Evolutionary conservation across 2,888 invertebrate species (phyloP).

Genomic region (Cryptocephalus primarius): DNA sequence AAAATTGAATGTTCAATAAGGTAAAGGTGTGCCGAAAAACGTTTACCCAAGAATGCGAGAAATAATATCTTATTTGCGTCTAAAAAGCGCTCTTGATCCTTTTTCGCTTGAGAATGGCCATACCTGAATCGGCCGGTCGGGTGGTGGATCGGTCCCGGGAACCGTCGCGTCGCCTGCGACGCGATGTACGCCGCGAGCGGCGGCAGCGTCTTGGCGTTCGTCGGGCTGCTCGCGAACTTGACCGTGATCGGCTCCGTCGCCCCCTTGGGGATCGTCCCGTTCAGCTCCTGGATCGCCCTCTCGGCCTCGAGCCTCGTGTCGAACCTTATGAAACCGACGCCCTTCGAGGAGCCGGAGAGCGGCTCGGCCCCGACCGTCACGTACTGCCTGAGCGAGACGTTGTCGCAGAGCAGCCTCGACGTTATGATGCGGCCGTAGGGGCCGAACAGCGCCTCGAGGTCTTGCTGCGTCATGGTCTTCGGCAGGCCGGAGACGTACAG

Average conservation of each 20-base stretch:
- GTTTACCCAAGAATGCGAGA: too few species aligned
- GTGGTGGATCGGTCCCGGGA: slow-evolving; percentile 37
- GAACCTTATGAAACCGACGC: slow-evolving; percentile 84
- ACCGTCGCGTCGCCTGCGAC: slow-evolving; percentile 64
- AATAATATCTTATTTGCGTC: too few species aligned
- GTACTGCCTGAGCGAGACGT: too few species aligned
- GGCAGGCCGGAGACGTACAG: slow-evolving; percentile 91
- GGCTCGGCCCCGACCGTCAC: too few species aligned
- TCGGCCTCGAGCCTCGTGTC: slow-evolving; percentile 83
- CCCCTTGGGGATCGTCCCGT: slow-evolving; percentile 46
- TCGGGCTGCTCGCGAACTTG: slow-evolving; percentile 85
- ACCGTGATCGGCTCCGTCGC: slow-evolving; percentile 79
- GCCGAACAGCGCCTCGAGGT: too few species aligned
- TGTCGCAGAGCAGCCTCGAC: too few species aligned
- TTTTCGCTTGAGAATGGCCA: too few species aligned
- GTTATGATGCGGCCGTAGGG: too few species aligned
- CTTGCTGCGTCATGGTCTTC: slow-evolving; percentile 24
- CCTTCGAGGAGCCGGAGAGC: slow-evolving; percentile 32
- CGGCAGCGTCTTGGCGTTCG: slow-evolving; percentile 66
- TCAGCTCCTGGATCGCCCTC: slow-evolving; percentile 76
- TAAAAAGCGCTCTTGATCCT: too few species aligned
- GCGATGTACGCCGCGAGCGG: slow-evolving; percentile 65
- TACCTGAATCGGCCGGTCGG: too few species aligned
- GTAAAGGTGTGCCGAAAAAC: too few species aligned
- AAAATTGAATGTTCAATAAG: too few species aligned